Percentiles rank a stretch among this genome's conserved stretches.
Conservation (phyloP, 53 echinoderm and acorn worm genomes). For the Luidia sarsii region DNA sequence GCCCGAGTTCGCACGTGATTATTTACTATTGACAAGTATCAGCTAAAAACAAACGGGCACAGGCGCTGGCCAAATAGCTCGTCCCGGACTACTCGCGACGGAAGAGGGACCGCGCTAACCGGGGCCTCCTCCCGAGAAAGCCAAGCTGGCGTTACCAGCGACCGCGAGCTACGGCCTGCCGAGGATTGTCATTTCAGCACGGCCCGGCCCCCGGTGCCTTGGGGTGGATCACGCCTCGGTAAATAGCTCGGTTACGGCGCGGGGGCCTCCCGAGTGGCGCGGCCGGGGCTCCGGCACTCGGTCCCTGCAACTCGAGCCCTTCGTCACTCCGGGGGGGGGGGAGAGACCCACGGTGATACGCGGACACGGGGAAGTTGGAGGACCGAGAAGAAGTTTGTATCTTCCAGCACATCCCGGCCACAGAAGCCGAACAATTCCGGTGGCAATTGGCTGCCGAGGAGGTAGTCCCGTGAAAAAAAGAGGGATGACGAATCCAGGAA, state of each 20-base stretch:
- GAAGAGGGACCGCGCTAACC: background rate
- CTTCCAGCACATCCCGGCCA: slow-evolving; percentile 27
- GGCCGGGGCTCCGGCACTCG: slow-evolving; percentile 14
- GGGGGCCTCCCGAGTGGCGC: too few relatives aligned
- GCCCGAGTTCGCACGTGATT: slow-evolving; percentile 55
- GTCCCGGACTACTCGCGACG: too few relatives aligned
- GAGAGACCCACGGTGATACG: slow-evolving; percentile 1
- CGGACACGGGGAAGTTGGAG: too few relatives aligned
- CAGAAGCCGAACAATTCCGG: slow-evolving; percentile 37
- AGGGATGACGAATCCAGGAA: slow-evolving; percentile 33
- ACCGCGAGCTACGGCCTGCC: slow-evolving; percentile 42
- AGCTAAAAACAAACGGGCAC: slow-evolving; percentile 51
- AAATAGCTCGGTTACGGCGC: slow-evolving; percentile 52
- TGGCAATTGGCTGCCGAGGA: slow-evolving; percentile 12
- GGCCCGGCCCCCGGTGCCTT: slow-evolving; percentile 28
- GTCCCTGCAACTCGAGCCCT: slow-evolving; percentile 45
- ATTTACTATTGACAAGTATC: slow-evolving; percentile 51
- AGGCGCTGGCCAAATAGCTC: slow-evolving; percentile 32
- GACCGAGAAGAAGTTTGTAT: background rate
- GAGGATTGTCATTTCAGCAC: slow-evolving; percentile 53
- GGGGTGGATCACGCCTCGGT: slow-evolving; percentile 49
- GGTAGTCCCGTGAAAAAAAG: background rate
- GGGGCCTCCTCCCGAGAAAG: slow-evolving; percentile 27
- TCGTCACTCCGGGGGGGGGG: slow-evolving; percentile 34
- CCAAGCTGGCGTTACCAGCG: slow-evolving; percentile 38